Evolutionary conservation across 1,140 invertebrate genomes (phyloP), one percentile per base, ranked within the genome.

Genomic region (Mactra quadrangularis): DNA sequence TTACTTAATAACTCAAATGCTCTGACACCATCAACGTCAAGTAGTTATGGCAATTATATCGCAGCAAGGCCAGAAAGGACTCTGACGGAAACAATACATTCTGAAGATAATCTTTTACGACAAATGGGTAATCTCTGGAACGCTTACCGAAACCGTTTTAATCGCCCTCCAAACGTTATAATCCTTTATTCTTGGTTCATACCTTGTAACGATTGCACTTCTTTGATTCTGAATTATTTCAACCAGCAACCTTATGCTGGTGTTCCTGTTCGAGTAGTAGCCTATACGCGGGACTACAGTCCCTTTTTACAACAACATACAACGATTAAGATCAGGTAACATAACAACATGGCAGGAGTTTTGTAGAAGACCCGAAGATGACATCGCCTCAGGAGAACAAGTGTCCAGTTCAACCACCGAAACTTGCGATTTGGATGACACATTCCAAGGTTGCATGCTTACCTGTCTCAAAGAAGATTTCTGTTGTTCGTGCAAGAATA

Each of bases 331-430:
- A 35, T 0, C 17, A 1, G 31, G 2, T 35, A 35, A 27, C 22
- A 1, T 62, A 4, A 9, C 9, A 33, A 13, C 15, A 1, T 62
- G 33, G 27, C 27, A 27, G 31, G 0, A 62, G 27, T 1, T 13
- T 11, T 62, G 59, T 31, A 13, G 31, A 11, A 29, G 59, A 27
- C 59, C 59, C n/a, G n/a, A n/a, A n/a, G n/a, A n/a, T n/a, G n/a
- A 19, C 2, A 29, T 55, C 6, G 38, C 38, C 6, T 15, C 38
- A 41, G 38, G 38, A 7, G 6, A 41, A 15, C 38, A 41, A 15
- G n/a, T n/a, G n/a, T n/a, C 38, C 92, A 98, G 15, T 41, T 6
- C 15, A 41, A 6, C 38, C 6, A 41, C 38, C 38, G 15, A 41
- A 41, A 41, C 15, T 41, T 6, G 6, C 6, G 38, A 41, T 41